Base-by-base conservation (phyloP, 2,797 vertebrate genomes). In the Sylvia borin region DNA sequence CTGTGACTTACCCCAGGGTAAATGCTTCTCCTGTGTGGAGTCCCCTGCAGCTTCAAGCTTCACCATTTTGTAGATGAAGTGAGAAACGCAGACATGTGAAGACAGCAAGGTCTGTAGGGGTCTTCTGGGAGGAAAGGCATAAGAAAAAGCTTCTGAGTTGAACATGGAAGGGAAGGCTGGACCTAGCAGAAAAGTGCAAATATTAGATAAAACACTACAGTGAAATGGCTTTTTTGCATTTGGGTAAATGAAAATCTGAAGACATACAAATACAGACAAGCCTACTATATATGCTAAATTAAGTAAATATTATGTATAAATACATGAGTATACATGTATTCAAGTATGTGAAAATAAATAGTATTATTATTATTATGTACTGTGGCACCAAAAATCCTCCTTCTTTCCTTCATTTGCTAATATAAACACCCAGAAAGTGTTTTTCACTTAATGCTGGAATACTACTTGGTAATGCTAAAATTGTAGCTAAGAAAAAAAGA, bases 401-500 rank as follows among this genome's bases (percentile, higher is more conserved):
- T 61, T 95, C 50, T 57, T 92, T 43, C 54, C 34, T 61, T 95
- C 47, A 61, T 92, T 92, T 96, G 53, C 38, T 75, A 90, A 92
- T 88, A 80, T 43, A 90, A 97, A 84, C 80, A 93, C 34, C 31
- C 54, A 22, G 31, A 92, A 71, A 75, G 92, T 57, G 13, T 55
- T 60, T 60, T 96, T 88, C 89, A 10, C 53, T 94, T 60, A 80
- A 87, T 57, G 36, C 38, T 54, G 72, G 66, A 40, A 19, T 88
- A 54, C 26, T 83, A 31, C 89, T 77, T 85, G 36, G 43, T 34
- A 85, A 60, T 24, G 54, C 51, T 72, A 84, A 81, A 86, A 88
- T 48, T 57, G 50, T 87, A 87, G 42, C n/a, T 88, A 90, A 65
- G 85, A 71, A 93, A 97, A 96, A 96, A 94, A 94, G 51, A 75